Conservation (phyloP, 2,888 invertebrate genomes). For the Empis livida region DNA sequence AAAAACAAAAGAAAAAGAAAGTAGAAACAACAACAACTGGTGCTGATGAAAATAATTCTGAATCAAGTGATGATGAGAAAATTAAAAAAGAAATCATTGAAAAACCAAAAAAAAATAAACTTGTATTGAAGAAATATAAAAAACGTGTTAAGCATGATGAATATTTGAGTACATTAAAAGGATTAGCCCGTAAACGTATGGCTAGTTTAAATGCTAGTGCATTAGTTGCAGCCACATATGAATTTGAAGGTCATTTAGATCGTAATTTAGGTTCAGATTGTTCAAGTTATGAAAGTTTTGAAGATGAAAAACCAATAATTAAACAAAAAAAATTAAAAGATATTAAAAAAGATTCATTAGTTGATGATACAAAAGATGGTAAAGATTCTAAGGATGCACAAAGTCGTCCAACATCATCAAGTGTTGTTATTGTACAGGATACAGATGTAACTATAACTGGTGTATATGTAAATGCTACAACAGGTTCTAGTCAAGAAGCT, state of each 20-base stretch:
- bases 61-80: slow-evolving; percentile 40
- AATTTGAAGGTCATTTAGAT: slow-evolving; percentile 41
- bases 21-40: slow-evolving; percentile 16
- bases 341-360: neutral
- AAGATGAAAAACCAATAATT: slow-evolving; percentile 16
- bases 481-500: slow-evolving; percentile 62
- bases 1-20: slow-evolving; percentile 19
- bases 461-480: slow-evolving; percentile 64
- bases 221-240: slow-evolving; percentile 79
- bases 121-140: slow-evolving; percentile 38
- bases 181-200: slow-evolving; percentile 72
- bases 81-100: slow-evolving; percentile 39
- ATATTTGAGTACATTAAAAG: neutral
- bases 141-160: slow-evolving; percentile 26
- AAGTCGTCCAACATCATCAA: slow-evolving; percentile 38
- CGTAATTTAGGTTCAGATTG: slow-evolving; percentile 28
- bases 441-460: slow-evolving; percentile 81
- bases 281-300: slow-evolving; percentile 31
- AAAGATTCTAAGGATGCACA: slow-evolving; percentile 22
- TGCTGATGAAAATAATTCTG: slow-evolving; percentile 18
- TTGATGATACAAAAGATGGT: slow-evolving; percentile 9
- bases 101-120: slow-evolving; percentile 35
- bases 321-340: slow-evolving; percentile 6
- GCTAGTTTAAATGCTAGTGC: slow-evolving; percentile 84
- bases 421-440: slow-evolving; percentile 70